phyloP scores from a whole-genome alignment of 2,888 invertebrate species.

The Drosophila borealis region DNA sequence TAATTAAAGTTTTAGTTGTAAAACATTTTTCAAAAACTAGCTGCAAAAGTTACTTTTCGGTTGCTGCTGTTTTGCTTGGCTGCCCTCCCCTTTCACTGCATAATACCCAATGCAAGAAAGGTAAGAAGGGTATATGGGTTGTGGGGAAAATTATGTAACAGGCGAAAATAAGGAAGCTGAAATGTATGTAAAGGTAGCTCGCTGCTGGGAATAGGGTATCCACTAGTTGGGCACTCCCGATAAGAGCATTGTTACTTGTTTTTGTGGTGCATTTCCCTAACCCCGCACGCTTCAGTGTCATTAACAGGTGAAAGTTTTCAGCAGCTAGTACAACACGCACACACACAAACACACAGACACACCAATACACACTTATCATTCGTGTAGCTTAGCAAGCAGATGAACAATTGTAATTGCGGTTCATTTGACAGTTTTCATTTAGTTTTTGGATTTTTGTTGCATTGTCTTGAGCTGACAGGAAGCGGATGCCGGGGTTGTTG shows the following conservation, averaged over 20 bases:
- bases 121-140: too few relatives aligned
- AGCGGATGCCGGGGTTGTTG: background rate
- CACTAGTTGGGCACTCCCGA: too few relatives aligned
- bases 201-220: too few relatives aligned
- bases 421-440: constrained; percentile 77
- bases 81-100: constrained; percentile 14
- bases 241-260: too few relatives aligned
- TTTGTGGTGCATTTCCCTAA: background rate
- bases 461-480: constrained; percentile 46
- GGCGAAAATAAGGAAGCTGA: too few relatives aligned
- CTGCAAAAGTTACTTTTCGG: constrained; percentile 48
- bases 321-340: constrained; percentile 18
- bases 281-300: constrained; percentile 54
- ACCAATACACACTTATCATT: constrained; percentile 37
- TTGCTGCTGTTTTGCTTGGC: constrained; percentile 38
- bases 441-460: constrained; percentile 46
- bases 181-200: too few relatives aligned
- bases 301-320: constrained; percentile 74
- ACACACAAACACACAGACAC: constrained; percentile 21
- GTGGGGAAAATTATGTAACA: too few relatives aligned
- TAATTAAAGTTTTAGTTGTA: constrained; percentile 75
- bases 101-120: constrained; percentile 1
- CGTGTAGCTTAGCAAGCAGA: constrained; percentile 43
- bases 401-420: constrained; percentile 73
- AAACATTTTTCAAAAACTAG: constrained; percentile 57